Conservation (phyloP, 1,140 invertebrate species). For the Drosophila teissieri region DNA sequence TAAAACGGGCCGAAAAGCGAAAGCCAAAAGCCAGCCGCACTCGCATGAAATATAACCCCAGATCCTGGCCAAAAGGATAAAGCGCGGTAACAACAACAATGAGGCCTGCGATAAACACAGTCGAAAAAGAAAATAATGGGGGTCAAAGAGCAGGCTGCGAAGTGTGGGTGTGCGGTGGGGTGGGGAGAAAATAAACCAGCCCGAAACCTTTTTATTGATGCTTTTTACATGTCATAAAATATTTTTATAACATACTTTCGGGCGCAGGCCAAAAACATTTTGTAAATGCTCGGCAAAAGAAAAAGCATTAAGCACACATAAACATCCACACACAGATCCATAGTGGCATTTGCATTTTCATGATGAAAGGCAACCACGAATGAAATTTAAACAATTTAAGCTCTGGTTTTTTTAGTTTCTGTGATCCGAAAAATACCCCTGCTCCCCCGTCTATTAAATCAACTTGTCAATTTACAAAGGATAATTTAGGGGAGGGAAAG, state of each 20-base stretch:
- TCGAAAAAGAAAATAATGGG: conserved; percentile 39
- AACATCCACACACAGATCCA: conserved; percentile 2
- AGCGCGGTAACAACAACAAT: conserved; percentile 54
- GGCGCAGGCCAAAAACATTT: conserved; percentile 53
- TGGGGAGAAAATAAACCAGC: conserved; percentile 40
- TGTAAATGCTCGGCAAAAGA: conserved; percentile 48
- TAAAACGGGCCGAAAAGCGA: conserved; percentile 61
- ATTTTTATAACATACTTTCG: conserved; percentile 82
- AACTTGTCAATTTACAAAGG: conserved; percentile 59
- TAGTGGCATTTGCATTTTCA: conserved; percentile 64
- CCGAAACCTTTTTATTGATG: conserved; percentile 77
- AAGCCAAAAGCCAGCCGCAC: conserved; percentile 44
- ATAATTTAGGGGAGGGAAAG: conserved; percentile 36
- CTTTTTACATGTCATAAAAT: conserved; percentile 83
- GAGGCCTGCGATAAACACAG: conserved; percentile 59
- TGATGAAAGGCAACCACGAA: conserved; percentile 64
- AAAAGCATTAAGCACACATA: conserved; percentile 29
- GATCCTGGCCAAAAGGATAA: conserved; percentile 68
- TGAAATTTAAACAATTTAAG: conserved; percentile 73
- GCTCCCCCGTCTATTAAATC: conserved; percentile 37
- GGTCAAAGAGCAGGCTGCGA: background rate
- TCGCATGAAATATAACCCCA: conserved; percentile 57
- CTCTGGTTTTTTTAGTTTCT: conserved; percentile 36
- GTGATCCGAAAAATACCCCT: conserved; percentile 1
- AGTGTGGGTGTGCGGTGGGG: conserved; percentile 1